Evolutionary conservation across 1,140 invertebrate genomes (phyloP).

Genomic region (Nasonia giraulti): DNA sequence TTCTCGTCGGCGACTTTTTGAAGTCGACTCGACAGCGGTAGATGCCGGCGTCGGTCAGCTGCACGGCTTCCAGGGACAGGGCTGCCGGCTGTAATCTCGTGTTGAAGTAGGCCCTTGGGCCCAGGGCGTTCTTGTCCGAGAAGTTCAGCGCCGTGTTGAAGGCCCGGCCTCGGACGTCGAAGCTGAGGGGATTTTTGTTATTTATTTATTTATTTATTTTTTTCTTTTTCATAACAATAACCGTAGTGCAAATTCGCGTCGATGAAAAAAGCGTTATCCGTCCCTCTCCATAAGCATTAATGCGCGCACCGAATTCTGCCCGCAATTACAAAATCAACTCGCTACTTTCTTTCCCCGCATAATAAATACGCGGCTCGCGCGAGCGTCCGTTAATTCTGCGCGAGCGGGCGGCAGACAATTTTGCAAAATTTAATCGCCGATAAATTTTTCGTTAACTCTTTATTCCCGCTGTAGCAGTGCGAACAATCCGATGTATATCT

Average conservation of each 20-base stretch:
- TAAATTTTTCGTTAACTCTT: not conserved
- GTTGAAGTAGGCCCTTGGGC: conserved; percentile 86
- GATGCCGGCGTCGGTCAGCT: conserved; percentile 87
- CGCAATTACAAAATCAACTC: too few species aligned
- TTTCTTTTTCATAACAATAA: too few species aligned
- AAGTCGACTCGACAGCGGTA: conserved; percentile 94
- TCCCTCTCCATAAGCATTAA: too few species aligned
- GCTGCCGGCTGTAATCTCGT: conserved; percentile 84
- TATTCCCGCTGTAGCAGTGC: not conserved
- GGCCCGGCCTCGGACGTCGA: conserved; percentile 85
- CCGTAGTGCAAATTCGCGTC: too few species aligned
- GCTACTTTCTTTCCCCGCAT: too few species aligned
- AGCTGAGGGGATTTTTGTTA: conserved; percentile 73
- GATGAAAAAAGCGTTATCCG: too few species aligned
- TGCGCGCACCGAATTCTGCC: too few species aligned
- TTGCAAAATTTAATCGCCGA: too few species aligned
- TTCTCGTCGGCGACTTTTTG: conserved; percentile 90
- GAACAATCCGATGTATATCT: conserved; percentile 19
- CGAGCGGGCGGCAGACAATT: too few species aligned
- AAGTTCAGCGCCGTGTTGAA: conserved; percentile 86
- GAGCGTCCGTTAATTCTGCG: too few species aligned
- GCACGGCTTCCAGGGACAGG: conserved; percentile 86
- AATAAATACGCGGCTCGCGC: too few species aligned
- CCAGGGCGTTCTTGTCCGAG: conserved; percentile 85
- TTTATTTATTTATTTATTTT: too few species aligned